Base-by-base conservation (phyloP, 92 coral and sea anemone genomes). In the Isaurus tuberculatus region DNA sequence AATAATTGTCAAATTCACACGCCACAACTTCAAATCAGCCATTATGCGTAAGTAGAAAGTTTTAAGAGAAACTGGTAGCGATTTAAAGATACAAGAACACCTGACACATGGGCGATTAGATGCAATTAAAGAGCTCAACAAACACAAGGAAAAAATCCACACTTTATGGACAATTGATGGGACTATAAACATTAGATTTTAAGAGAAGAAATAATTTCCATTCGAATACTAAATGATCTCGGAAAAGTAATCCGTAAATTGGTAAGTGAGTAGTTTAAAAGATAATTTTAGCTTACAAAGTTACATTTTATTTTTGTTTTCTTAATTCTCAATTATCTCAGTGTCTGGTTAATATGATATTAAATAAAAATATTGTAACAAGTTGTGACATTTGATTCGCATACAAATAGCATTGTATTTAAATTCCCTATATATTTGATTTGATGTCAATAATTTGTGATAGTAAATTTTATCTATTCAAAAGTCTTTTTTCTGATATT, bases 131-230 rank as follows among this genome's bases (percentile, higher is more conserved):
- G 16, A 74, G 65, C 65, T 74, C 33, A 74, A 74, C 80, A 14
- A 44, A 2, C 64, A 44, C 80, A 74, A 74, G 65, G 80, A 74
- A 22, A 74, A 74, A 0, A 74, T 74, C 7, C 65, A 0, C 80
- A 46, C 65, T 73, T 2, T 73, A 17, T 48, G 80, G 80, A 73
- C 80, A n/a, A 48, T 43, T 48, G 65, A 73, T 46, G 80, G 65
- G 3, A n/a, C 80, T 4, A 73, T 73, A 44, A 73, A 73, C 80
- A 73, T 73, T 73, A 73, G 80, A 73, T 40, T 73, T 64, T 73
- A 73, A 73, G 5, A 48, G 80, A 73, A 7, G 33, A 73, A 73
- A 73, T 73, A 0, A 2, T 73, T 0, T 73, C 80, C 22, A 22
- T 73, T 33, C 16, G 30, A 73, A 43, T 0, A 13, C 65, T 73